phyloP scores from a whole-genome alignment of 2,113 vertebrate species.

The Lepisosteus oculatus region DNA sequence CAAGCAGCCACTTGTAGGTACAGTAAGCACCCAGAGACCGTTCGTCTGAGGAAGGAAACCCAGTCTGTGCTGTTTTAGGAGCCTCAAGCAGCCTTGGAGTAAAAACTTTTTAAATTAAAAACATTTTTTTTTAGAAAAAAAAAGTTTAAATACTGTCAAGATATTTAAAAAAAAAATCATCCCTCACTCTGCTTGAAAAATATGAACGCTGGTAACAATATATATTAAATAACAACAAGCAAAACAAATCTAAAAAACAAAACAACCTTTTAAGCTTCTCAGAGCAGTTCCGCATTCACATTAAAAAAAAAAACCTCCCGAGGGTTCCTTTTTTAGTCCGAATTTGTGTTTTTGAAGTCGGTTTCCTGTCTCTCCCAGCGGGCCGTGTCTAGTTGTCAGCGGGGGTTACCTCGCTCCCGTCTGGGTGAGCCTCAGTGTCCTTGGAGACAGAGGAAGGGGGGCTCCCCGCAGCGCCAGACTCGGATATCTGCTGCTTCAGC shows the following conservation, averaged over 20 bases:
- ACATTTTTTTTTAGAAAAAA: background rate
- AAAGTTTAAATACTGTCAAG: constrained; percentile 60
- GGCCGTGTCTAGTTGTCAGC: constrained; percentile 45
- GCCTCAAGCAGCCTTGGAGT: constrained; percentile 48
- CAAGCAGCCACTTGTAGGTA: too few relatives aligned
- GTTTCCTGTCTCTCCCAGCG: background rate
- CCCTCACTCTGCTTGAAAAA: constrained; percentile 33
- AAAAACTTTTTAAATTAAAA: constrained; percentile 62
- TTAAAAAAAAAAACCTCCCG: constrained; percentile 15
- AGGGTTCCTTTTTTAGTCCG: background rate
- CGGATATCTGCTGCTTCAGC: constrained; percentile 84
- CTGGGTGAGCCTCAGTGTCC: constrained; percentile 54
- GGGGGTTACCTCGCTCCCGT: constrained; percentile 36
- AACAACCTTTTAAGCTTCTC: too few relatives aligned
- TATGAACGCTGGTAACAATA: background rate
- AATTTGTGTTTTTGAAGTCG: background rate
- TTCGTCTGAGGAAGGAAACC: constrained; percentile 12
- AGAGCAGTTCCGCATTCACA: constrained; percentile 7
- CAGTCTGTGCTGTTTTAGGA: constrained; percentile 29
- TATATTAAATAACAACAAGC: constrained; percentile 11
- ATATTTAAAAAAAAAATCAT: constrained; percentile 49
- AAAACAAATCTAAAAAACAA: too few relatives aligned
- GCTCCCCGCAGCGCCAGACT: constrained; percentile 47
- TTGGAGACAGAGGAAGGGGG: constrained; percentile 42
- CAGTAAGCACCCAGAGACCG: too few relatives aligned